A percentile compares a stretch with the other conserved stretches of the same genome.
Evolutionary conservation across 2,113 vertebrate genomes (phyloP).

Genomic region (Nyctereutes procyonoides): DNA sequence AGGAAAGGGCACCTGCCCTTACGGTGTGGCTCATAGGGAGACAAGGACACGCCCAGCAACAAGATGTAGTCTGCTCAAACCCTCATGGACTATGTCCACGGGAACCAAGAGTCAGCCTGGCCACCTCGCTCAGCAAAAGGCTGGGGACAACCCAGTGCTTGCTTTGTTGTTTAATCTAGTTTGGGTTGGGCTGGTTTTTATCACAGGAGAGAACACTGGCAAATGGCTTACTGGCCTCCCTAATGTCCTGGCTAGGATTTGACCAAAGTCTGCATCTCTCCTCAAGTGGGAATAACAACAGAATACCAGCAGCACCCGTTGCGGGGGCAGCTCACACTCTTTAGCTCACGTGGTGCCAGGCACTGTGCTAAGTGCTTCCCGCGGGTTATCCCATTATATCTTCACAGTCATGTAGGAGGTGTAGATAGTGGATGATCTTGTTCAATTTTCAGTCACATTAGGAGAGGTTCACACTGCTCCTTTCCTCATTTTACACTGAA

Average conservation of each 20-base stretch:
- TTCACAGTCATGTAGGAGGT: background rate
- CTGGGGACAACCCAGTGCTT: background rate
- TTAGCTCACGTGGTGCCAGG: background rate
- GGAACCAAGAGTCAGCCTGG: background rate
- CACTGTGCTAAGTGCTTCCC: no score
- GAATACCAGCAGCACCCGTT: no score
- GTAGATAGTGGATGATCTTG: background rate
- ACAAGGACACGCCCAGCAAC: no score
- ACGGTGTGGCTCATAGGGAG: background rate
- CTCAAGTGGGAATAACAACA: background rate
- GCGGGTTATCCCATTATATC: background rate
- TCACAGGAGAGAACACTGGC: background rate
- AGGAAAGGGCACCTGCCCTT: background rate
- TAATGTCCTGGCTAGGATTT: background rate
- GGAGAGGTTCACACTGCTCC: background rate
- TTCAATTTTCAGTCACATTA: background rate
- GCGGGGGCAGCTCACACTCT: background rate
- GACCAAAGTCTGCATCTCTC: background rate
- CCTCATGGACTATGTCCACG: accelerated
- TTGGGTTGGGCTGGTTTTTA: background rate
- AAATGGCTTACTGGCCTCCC: background rate
- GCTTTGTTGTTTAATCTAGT: background rate
- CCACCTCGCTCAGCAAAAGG: background rate
- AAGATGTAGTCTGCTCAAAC: background rate
- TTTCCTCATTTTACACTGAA: background rate